Percentiles rank a stretch among this genome's conserved stretches.
These are phyloP conservation scores for Yponomeuta evonymella DNA, from an alignment of 2,888 invertebrate species.

Conservation along the genomic window DNA sequence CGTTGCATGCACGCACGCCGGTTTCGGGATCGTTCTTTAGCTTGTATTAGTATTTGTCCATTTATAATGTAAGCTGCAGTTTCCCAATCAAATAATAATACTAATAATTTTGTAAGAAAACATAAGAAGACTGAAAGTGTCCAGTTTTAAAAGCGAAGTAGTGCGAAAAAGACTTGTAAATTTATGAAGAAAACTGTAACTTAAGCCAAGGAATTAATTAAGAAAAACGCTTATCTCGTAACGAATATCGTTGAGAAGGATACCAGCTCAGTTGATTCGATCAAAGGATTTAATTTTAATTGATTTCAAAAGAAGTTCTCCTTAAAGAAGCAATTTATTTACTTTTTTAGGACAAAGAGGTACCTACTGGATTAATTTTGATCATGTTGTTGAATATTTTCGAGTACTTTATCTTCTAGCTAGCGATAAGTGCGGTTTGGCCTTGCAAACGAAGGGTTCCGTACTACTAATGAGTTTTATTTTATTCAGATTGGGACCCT, in stretches of 20 bases:
- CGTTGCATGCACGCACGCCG: too few relatives aligned
- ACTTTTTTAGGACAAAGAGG: background rate
- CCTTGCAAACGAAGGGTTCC: too few relatives aligned
- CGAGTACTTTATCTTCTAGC: background rate
- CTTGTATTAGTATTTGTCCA: too few relatives aligned
- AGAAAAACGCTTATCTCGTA: background rate
- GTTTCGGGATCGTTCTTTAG: too few relatives aligned
- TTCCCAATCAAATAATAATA: too few relatives aligned
- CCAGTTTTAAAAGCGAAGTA: too few relatives aligned
- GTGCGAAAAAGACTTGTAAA: background rate
- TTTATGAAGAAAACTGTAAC: background rate
- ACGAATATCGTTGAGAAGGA: background rate
- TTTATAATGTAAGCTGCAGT: too few relatives aligned
- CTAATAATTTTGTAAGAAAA: too few relatives aligned
- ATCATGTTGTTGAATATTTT: background rate
- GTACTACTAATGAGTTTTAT: too few relatives aligned
- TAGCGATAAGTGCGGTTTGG: too few relatives aligned
- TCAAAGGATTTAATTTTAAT: constrained; percentile 2
- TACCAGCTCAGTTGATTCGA: background rate
- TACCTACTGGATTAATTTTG: background rate
- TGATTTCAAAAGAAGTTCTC: background rate
- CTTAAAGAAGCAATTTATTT: background rate
- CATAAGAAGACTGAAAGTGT: too few relatives aligned
- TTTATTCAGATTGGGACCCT: too few relatives aligned
- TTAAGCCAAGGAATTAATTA: background rate